Evolutionary conservation across 1,140 invertebrate species (phyloP).

Genomic region (Homarus americanus): DNA sequence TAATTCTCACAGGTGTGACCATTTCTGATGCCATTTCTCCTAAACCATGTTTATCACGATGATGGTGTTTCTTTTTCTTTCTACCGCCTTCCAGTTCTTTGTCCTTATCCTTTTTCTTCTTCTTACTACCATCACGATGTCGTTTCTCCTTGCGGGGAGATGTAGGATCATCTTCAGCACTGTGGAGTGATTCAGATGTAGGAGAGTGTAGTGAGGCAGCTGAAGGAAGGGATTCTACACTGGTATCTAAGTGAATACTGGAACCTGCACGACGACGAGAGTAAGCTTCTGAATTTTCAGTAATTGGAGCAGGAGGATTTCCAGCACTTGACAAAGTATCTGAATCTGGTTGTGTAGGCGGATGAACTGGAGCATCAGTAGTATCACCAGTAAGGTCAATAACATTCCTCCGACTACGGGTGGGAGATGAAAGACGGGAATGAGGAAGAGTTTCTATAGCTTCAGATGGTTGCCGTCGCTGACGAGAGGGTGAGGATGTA

Average conservation of each 20-base stretch:
- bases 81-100: slow-evolving; percentile 61
- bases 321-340: neutral
- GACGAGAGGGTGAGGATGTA: slow-evolving; percentile 39
- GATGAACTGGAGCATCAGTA: neutral
- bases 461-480: slow-evolving; percentile 31
- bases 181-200: slow-evolving; percentile 71
- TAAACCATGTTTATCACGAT: slow-evolving; percentile 65
- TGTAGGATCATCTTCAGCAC: slow-evolving; percentile 69
- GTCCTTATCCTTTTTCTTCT: slow-evolving; percentile 73
- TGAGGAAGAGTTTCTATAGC: neutral
- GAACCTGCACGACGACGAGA: neutral
- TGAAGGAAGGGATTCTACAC: slow-evolving; percentile 69
- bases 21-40: slow-evolving; percentile 74
- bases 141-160: slow-evolving; percentile 72
- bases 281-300: slow-evolving; percentile 25
- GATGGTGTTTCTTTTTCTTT: slow-evolving; percentile 74
- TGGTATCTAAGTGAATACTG: slow-evolving; percentile 61
- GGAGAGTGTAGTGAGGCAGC: slow-evolving; percentile 68
- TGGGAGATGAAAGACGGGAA: slow-evolving; percentile 15
- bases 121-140: slow-evolving; percentile 74
- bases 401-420: slow-evolving; percentile 19
- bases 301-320: slow-evolving; percentile 20
- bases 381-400: slow-evolving; percentile 13
- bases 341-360: neutral
- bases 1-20: slow-evolving; percentile 72